These are phyloP conservation scores for Tragelaphus imberbis DNA, from an alignment of 2,113 vertebrate species.

Conservation along the genomic window DNA sequence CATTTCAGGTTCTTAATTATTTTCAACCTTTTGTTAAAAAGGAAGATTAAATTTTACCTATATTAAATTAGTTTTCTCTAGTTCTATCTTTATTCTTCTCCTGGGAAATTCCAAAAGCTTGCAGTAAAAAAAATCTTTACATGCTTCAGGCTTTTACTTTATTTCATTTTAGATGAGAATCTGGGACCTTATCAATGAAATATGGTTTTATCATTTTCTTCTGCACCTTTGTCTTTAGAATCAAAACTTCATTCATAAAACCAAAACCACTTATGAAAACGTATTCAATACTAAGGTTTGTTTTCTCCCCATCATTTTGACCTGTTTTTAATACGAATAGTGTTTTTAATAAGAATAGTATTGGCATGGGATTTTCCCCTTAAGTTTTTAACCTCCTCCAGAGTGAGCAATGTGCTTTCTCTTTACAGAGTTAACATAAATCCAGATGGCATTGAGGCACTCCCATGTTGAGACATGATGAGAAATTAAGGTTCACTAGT, in stretches of 20 bases:
- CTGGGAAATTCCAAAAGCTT: not conserved
- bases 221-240: not conserved
- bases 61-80: not conserved
- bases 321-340: not conserved
- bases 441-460: not conserved
- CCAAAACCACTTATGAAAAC: not conserved
- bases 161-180: not conserved
- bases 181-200: not conserved
- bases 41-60: not conserved
- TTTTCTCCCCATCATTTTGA: not conserved
- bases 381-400: not conserved
- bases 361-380: not conserved
- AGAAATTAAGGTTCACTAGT: not conserved
- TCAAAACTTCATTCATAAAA: conserved; percentile 2
- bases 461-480: not conserved
- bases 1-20: not conserved
- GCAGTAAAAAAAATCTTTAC: not conserved
- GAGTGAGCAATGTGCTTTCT: not conserved
- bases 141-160: not conserved
- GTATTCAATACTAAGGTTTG: not conserved
- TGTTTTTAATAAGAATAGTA: not conserved
- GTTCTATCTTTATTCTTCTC: not conserved
- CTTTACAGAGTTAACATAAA: not conserved
- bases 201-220: not conserved
- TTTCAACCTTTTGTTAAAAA: conserved; percentile 5